Conservation (phyloP, 2,797 vertebrate species). For the Catharus ustulatus region DNA sequence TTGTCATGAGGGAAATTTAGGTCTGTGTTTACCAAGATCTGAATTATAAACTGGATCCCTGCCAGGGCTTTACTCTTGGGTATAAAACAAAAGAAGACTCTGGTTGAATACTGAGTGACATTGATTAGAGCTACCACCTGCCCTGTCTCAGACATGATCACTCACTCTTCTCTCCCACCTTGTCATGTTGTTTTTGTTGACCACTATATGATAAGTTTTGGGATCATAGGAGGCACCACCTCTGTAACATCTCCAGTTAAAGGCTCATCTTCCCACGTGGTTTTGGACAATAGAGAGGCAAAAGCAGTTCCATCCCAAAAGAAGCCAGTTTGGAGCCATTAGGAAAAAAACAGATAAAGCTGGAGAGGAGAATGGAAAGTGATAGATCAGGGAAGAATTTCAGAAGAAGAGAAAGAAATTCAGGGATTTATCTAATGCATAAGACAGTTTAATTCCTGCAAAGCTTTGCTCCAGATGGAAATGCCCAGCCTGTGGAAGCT, state of each 20-base stretch:
- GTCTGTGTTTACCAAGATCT: slow-evolving; percentile 28
- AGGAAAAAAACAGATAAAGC: neutral
- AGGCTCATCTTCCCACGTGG: neutral
- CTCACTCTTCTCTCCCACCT: neutral
- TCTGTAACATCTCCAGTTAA: neutral
- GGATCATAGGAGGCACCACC: neutral
- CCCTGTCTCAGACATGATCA: neutral
- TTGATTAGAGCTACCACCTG: slow-evolving; percentile 26
- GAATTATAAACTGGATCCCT: slow-evolving; percentile 24
- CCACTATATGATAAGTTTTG: neutral
- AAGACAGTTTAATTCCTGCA: neutral
- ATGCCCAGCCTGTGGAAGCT: neutral
- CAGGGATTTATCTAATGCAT: neutral
- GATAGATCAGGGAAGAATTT: neutral
- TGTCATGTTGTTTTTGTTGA: neutral
- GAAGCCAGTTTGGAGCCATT: neutral
- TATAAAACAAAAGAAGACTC: neutral
- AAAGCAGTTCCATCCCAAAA: neutral
- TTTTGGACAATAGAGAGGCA: neutral
- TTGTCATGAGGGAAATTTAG: slow-evolving; percentile 23
- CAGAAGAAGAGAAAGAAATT: neutral
- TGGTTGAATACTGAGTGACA: neutral
- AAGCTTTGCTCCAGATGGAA: neutral
- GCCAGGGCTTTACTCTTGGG: slow-evolving; percentile 44
- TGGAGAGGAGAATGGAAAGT: neutral